phyloP scores from a whole-genome alignment of 2,797 vertebrate genomes.

The Danionella dracula region DNA sequence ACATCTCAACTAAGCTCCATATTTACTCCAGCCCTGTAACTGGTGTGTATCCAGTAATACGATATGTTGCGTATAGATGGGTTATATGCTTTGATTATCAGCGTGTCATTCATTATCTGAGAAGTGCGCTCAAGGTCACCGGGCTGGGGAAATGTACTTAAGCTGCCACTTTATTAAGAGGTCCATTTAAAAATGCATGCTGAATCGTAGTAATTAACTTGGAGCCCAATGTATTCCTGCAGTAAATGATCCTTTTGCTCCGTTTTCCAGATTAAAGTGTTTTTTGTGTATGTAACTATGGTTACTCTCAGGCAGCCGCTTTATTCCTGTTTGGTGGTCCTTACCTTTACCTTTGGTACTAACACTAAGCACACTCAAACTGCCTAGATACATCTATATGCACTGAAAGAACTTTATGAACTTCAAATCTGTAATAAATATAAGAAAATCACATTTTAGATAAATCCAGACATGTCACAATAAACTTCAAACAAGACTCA shows the following conservation, averaged over 20 bases:
- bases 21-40: too few species aligned
- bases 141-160: conserved; percentile 81
- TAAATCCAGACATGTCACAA: too few species aligned
- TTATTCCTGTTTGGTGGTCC: conserved; percentile 42
- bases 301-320: conserved; percentile 86
- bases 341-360: background rate
- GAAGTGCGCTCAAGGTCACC: conserved; percentile 56
- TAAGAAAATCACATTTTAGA: too few species aligned
- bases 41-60: too few species aligned
- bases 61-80: conserved; percentile 10
- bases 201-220: conserved; percentile 90
- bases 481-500: too few species aligned
- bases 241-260: conserved; percentile 66
- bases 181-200: conserved; percentile 90
- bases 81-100: conserved; percentile 42
- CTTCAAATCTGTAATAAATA: too few species aligned
- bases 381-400: too few species aligned
- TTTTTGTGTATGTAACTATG: conserved; percentile 73
- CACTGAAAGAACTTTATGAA: too few species aligned
- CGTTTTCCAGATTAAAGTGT: conserved; percentile 30
- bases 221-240: conserved; percentile 78
- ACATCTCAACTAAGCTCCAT: too few species aligned
- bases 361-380: background rate
- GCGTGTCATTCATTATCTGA: conserved; percentile 46
- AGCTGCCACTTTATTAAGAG: conserved; percentile 88